Conservation (phyloP, 2,888 invertebrate species). For the Nemotelus pantherinus region DNA sequence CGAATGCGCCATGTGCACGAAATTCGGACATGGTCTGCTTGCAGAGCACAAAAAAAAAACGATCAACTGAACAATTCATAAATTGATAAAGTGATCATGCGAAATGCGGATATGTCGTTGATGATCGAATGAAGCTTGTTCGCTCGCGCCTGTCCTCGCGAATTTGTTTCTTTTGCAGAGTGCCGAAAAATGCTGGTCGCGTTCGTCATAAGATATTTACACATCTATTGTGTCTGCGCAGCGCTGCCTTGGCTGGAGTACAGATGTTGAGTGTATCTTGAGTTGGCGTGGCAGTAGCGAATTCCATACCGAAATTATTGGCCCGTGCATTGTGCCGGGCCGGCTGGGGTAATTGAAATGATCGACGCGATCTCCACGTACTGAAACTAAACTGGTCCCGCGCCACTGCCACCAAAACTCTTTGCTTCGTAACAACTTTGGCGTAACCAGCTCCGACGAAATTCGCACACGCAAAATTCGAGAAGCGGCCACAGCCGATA, state of each 20-base stretch:
- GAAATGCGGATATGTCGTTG: constrained; percentile 28
- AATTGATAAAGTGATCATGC: constrained; percentile 18
- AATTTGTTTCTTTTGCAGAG: not conserved
- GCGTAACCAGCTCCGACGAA: constrained; percentile 10
- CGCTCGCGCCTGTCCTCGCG: too few relatives aligned
- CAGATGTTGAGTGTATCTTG: not conserved
- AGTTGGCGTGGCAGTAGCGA: constrained; percentile 9
- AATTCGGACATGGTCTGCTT: not conserved
- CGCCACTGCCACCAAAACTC: not conserved
- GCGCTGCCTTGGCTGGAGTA: not conserved
- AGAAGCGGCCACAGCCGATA: not conserved
- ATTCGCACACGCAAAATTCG: constrained; percentile 18
- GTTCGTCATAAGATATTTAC: not conserved
- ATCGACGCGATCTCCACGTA: constrained; percentile 16
- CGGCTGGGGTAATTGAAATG: constrained; percentile 13
- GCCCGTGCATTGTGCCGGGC: not conserved
- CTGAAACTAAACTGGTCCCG: not conserved
- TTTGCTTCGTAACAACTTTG: not conserved
- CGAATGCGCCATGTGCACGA: not conserved
- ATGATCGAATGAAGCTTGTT: not conserved
- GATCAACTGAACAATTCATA: not conserved
- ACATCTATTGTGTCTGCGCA: not conserved
- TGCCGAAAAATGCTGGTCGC: not conserved
- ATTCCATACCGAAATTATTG: constrained; percentile 7
- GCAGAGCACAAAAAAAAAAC: not conserved